phyloP scores from a whole-genome alignment of 2,113 vertebrate genomes.

The Paracanthobrama guichenoti region DNA sequence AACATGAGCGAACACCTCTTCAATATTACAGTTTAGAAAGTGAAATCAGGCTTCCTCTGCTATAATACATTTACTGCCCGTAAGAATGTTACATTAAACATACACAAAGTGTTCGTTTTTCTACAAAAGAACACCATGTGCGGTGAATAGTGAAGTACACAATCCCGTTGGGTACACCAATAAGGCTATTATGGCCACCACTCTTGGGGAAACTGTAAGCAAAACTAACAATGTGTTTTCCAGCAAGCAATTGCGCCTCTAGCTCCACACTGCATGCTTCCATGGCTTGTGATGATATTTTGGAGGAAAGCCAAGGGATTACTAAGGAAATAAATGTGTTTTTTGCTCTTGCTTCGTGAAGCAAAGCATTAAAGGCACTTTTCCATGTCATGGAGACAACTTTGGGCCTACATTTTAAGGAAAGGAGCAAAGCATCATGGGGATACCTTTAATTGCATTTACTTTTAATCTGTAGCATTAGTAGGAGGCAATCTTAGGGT shows the following conservation, averaged over 20 bases:
- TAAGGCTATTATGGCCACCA: constrained; percentile 63
- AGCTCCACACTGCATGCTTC: constrained; percentile 57
- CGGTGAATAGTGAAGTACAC: constrained; percentile 48
- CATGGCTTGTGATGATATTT: constrained; percentile 61
- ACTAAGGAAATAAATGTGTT: constrained; percentile 57
- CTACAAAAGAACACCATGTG: constrained; percentile 49
- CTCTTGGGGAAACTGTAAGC: constrained; percentile 62
- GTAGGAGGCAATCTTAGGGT: neutral
- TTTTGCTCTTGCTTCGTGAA: constrained; percentile 61
- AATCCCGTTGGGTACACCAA: constrained; percentile 60
- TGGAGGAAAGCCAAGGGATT: constrained; percentile 64
- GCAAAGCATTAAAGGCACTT: constrained; percentile 56
- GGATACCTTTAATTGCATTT: neutral
- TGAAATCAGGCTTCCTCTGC: neutral
- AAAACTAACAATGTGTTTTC: constrained; percentile 67
- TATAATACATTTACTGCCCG: neutral
- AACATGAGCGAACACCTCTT: constrained; percentile 13
- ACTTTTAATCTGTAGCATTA: neutral
- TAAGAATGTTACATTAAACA: constrained; percentile 32
- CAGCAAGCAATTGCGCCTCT: constrained; percentile 53
- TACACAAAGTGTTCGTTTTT: constrained; percentile 38
- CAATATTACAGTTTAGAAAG: neutral
- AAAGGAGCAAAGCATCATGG: constrained; percentile 38
- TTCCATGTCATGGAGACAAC: constrained; percentile 58
- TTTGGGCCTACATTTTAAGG: constrained; percentile 48